These are phyloP conservation scores for Aurelia sp. DNA, from an alignment of 30 jellyfish, hydroid and myxozoan genomes.

Conservation along the genomic window DNA sequence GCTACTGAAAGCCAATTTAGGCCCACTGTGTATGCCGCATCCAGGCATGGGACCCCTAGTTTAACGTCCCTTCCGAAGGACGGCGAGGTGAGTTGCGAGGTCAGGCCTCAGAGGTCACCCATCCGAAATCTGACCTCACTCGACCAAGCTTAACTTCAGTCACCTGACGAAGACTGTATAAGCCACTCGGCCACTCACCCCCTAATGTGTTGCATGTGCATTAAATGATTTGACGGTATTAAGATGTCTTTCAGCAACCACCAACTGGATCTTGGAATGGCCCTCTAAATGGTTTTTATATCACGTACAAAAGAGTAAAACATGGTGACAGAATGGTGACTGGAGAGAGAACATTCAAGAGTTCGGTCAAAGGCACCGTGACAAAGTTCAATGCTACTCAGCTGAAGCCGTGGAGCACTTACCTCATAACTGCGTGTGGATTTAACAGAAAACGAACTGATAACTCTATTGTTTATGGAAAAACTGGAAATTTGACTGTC, in stretches of 20 bases:
- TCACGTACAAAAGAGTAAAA: constrained; percentile 41
- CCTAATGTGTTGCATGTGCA: no score
- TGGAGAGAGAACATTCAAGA: constrained; percentile 34
- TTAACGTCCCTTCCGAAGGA: no score
- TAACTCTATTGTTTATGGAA: constrained; percentile 40
- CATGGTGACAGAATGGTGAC: constrained; percentile 23
- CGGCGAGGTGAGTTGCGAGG: no score
- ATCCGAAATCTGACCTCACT: no score
- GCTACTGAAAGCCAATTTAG: no score
- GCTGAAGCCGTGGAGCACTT: constrained; percentile 57
- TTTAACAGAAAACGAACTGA: constrained; percentile 44
- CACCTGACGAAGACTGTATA: no score
- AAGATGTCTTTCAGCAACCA: constrained; percentile 28
- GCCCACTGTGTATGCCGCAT: no score
- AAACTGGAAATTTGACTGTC: constrained; percentile 53
- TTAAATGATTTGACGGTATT: no score
- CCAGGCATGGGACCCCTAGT: no score
- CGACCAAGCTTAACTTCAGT: no score
- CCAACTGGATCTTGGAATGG: constrained; percentile 61
- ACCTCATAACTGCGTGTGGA: constrained; percentile 50
- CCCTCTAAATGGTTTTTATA: constrained; percentile 50
- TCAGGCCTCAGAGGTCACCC: no score
- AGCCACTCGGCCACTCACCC: no score
- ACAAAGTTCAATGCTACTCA: constrained; percentile 42
- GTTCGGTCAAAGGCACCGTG: constrained; percentile 28